Base-by-base conservation (phyloP, 2,888 invertebrate genomes). In the Metallyticus violacea region DNA sequence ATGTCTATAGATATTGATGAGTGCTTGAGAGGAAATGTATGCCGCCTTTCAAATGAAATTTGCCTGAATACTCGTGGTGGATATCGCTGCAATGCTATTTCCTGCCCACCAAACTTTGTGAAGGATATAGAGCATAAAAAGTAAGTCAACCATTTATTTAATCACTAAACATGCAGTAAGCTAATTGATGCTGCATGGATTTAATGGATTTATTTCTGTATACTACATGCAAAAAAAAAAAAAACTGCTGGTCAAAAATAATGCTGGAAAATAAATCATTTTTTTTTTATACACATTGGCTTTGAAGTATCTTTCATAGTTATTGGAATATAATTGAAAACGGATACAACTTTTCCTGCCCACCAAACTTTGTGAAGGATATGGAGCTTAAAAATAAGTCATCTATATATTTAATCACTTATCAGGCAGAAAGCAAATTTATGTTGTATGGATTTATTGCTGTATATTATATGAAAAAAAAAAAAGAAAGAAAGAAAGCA, bases 51-150 rank as follows among this genome's bases (percentile, higher is more conserved):
- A 0, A 95, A 96, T 88, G 94, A 96, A 89, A 94, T 97, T 83
- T 99, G 99, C 90, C 95, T 98, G 89, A 99, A 99, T 91, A 97
- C 96, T 0, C 93, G 97, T 87, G 99, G 99, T 0, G 94, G 96
- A 86, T 97, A 95, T 92, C 96, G 97, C 90, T 99, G 99, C 91
- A 97, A 97, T 89, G 93, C 93, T 26, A 96, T 99, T 88, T 93
- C 94, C 81, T 99, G 99, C 91, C 99, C 99, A 0, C 90, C 93
- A 0, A 97, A 97, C 82, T 99, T 99, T 91, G 92, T 94, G 28
- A 94, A 95, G 85, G 98, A 99, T 89, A 91, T 93, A 0, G 93
- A 94, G 85, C 95, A 96, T 88, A 97, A 95, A 90, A 97, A 98
- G 98, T 98, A 91, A 93, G 95, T 93, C 87, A 84, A 15, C 85